These are phyloP conservation scores for Conus betulinus DNA, from an alignment of 1,140 invertebrate genomes.

Conservation along the genomic window DNA sequence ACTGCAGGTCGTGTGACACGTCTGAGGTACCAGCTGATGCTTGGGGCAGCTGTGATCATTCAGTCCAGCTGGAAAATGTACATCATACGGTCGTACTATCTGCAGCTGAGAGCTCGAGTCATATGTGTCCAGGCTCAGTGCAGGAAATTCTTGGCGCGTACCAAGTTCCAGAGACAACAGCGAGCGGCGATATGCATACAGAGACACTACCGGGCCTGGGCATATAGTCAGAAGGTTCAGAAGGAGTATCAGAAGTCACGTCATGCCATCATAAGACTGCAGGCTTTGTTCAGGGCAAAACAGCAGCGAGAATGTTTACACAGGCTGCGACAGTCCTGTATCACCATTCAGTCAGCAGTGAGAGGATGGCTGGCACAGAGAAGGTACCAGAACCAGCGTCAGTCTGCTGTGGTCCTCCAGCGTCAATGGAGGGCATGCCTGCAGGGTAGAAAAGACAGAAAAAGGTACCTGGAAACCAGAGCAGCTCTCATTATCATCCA, in stretches of 20 bases:
- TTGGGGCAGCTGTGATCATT: conserved; percentile 40
- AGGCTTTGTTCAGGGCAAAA: conserved; percentile 32
- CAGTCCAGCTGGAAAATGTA: conserved; percentile 50
- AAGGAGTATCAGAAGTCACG: conserved; percentile 1
- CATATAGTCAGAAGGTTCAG: conserved; percentile 2
- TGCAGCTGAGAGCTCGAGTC: conserved; percentile 31
- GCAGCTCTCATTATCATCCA: conserved; percentile 58
- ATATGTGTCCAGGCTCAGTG: conserved; percentile 47
- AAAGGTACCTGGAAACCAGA: conserved; percentile 33
- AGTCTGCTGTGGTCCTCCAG: conserved; percentile 49
- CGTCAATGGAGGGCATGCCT: conserved; percentile 37
- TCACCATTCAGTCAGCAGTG: conserved; percentile 44
- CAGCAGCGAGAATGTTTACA: conserved; percentile 38
- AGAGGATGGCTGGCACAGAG: conserved; percentile 40
- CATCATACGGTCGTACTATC: conserved; percentile 30
- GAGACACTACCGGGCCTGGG: conserved; percentile 38
- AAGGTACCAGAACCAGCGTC: conserved; percentile 40
- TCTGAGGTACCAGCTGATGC: conserved; percentile 41
- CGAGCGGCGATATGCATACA: conserved; percentile 53
- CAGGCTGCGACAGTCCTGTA: conserved; percentile 29
- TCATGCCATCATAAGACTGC: conserved; percentile 32
- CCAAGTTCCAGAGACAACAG: conserved; percentile 23
- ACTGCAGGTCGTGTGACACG: not conserved
- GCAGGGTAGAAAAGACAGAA: conserved; percentile 32
- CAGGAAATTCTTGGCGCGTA: conserved; percentile 33